phyloP scores from a whole-genome alignment of 1,140 invertebrate genomes.

The Ericerus pela region DNA sequence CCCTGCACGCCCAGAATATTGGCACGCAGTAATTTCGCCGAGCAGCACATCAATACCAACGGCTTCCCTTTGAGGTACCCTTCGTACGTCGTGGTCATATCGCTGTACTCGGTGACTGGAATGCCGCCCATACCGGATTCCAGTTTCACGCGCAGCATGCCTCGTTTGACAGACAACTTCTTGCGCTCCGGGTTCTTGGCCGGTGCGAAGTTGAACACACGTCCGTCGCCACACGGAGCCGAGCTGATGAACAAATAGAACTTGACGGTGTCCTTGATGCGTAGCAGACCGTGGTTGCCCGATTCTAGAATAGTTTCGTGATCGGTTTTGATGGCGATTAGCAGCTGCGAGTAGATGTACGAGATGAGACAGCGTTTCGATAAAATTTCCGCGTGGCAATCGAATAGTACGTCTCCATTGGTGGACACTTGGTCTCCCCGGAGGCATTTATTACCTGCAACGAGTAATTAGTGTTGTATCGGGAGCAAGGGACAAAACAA shows the following conservation, averaged over 20 bases:
- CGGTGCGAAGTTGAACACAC: constrained; percentile 21
- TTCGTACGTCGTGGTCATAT: constrained; percentile 49
- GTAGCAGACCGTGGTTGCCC: constrained; percentile 18
- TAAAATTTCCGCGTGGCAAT: constrained; percentile 88
- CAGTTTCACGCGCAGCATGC: constrained; percentile 82
- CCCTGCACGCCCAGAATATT: constrained; percentile 87
- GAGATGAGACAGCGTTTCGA: constrained; percentile 58
- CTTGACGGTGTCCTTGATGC: constrained; percentile 53
- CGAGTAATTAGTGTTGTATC: constrained; percentile 34
- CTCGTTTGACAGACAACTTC: constrained; percentile 75
- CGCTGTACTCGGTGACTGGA: constrained; percentile 39
- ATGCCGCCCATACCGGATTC: constrained; percentile 92
- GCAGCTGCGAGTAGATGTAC: constrained; percentile 62
- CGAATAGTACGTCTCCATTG: constrained; percentile 70
- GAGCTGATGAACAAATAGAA: constrained; percentile 94
- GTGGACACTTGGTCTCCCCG: constrained; percentile 79
- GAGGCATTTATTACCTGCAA: constrained; percentile 85
- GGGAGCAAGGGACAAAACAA: no score
- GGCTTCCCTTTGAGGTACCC: constrained; percentile 29
- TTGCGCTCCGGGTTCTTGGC: constrained; percentile 47
- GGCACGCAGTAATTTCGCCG: constrained; percentile 87
- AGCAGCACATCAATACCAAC: constrained; percentile 81
- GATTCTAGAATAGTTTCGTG: not conserved
- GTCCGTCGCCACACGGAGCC: constrained; percentile 87
- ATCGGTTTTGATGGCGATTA: constrained; percentile 7